Conservation (phyloP, 2,113 vertebrate species). For the Saiga tatarica region DNA sequence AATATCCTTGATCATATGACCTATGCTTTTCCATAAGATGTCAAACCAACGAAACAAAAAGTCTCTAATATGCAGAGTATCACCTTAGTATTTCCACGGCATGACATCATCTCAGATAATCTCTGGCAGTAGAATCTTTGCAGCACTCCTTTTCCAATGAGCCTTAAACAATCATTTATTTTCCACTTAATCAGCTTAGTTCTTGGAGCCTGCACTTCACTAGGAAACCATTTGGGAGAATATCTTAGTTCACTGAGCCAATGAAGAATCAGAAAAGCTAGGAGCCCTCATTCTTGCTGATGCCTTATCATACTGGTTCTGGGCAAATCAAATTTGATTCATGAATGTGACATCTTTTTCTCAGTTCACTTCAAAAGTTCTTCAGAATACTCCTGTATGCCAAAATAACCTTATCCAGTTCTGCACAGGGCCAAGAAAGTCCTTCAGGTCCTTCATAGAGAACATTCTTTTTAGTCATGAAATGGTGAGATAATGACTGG, state of each 20-base stretch:
- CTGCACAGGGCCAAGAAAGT: not conserved
- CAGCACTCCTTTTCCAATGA: not conserved
- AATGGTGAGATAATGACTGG: slow-evolving; percentile 68
- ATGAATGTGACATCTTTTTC: not conserved
- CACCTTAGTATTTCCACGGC: not conserved
- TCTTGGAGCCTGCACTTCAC: slow-evolving; percentile 40
- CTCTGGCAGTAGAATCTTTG: not conserved
- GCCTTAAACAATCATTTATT: slow-evolving; percentile 29
- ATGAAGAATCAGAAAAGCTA: slow-evolving; percentile 23
- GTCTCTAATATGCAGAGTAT: not conserved
- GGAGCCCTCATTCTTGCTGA: not conserved
- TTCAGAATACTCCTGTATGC: not conserved
- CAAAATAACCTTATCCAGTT: not conserved
- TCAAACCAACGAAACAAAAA: not conserved
- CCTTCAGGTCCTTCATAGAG: not conserved
- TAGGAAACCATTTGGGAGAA: slow-evolving; percentile 37
- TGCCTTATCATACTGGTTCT: slow-evolving; percentile 3
- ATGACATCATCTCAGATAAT: not conserved
- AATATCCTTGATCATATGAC: not conserved
- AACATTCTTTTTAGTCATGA: slow-evolving; percentile 27
- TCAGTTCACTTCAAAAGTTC: not conserved
- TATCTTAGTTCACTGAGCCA: slow-evolving; percentile 36
- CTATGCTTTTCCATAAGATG: not conserved
- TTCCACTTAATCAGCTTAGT: slow-evolving; percentile 49
- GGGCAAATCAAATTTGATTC: not conserved